Evolutionary conservation across 1,140 invertebrate species (phyloP), one percentile per base, ranked within the genome.

Genomic region (Dinoponera quadriceps): DNA sequence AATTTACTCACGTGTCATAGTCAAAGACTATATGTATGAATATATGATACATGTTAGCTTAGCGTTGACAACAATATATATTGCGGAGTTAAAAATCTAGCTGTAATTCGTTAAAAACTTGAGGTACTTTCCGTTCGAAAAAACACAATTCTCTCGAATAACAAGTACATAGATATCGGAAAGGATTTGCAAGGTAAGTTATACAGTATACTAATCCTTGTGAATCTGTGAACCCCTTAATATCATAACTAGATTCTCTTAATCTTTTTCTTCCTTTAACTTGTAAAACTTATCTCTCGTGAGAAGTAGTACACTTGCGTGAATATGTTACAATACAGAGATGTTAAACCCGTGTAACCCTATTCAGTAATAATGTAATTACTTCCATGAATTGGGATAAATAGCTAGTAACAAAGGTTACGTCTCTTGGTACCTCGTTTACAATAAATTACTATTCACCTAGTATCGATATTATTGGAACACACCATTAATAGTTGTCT

Each of bases 321-420:
- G 57, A 90, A 75, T 85, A 69, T 82, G 49, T 78, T 84, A 85
- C 72, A 87, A 87, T 85, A 90, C 66, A 86, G 38, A 73, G 86
- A 71, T 85, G 73, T 57, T 85, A 72, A 86, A 84, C 69, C 82
- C 81, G 80, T 65, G 60, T 83, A 87, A 89, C 51, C 85, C 66
- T 89, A 89, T 82, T 83, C 54, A 22, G 75, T 88, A 90, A 84
- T 87, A 69, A 59, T 89, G 59, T 84, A 86, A 73, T 78, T 84
- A 89, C 85, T 84, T 87, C 75, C 78, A 88, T 84, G 74, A 72
- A 77, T 59, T 83, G 84, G 54, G 85, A 80, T 87, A 86, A 89
- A 90, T 85, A 88, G 81, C 83, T 90, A 90, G 75, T 86, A 91
- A 90, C 88, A 85, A 85, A 90, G 87, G 84, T 88, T 85, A 85